Evolutionary conservation across 2,113 vertebrate genomes (phyloP).

Genomic region (Talpa occidentalis): DNA sequence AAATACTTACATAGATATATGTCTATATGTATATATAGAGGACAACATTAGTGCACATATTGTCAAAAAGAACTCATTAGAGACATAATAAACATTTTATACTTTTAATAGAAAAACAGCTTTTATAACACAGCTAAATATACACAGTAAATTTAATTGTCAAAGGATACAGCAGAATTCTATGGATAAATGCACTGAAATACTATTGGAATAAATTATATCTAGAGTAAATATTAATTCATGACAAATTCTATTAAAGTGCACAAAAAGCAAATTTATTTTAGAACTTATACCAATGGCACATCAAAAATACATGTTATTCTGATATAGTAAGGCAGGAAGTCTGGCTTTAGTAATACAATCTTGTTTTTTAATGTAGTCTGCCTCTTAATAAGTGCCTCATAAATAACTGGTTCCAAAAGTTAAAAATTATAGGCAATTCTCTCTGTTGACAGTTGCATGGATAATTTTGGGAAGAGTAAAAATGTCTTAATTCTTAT

Average conservation of each 20-base stretch:
- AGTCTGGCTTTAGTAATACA: not conserved
- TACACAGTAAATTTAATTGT: slow-evolving; percentile 54
- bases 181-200: slow-evolving; percentile 30
- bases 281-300: slow-evolving; percentile 49
- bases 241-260: slow-evolving; percentile 48
- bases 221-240: slow-evolving; percentile 50
- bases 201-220: slow-evolving; percentile 6
- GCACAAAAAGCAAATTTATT: slow-evolving; percentile 64
- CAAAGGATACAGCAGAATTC: slow-evolving; percentile 30
- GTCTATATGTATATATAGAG: not conserved
- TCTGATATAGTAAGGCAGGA: not conserved
- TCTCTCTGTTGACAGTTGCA: slow-evolving; percentile 25
- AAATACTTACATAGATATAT: not conserved
- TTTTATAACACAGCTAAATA: slow-evolving; percentile 52
- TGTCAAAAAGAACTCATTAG: slow-evolving; percentile 51
- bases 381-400: not conserved
- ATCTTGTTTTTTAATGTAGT: not conserved
- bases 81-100: slow-evolving; percentile 28
- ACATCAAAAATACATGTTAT: not conserved
- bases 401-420: slow-evolving; percentile 17
- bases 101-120: slow-evolving; percentile 65
- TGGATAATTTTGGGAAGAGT: slow-evolving; percentile 41
- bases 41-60: not conserved
- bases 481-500: slow-evolving; percentile 45
- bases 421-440: slow-evolving; percentile 8